Evolutionary conservation across 2,113 vertebrate species (phyloP).

Genomic region (Hymenochirus boettgeri): DNA sequence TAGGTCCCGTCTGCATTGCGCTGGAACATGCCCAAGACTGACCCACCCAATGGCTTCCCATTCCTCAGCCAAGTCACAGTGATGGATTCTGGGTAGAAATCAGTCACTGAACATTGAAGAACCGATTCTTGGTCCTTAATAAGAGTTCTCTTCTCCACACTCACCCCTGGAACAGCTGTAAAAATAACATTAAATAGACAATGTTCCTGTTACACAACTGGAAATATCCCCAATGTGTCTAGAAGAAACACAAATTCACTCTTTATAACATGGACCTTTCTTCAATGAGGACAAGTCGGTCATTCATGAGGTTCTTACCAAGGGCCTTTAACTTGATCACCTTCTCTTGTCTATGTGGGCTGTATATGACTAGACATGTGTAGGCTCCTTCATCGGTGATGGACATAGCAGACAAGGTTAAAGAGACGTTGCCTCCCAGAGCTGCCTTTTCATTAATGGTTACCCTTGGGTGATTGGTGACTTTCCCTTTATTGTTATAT

Average conservation of each 20-base stretch:
- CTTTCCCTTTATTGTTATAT: neutral
- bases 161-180: neutral
- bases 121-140: neutral
- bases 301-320: constrained; percentile 12
- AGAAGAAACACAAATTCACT: too few species aligned
- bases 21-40: neutral
- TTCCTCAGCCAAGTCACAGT: constrained; percentile 11
- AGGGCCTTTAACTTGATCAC: neutral
- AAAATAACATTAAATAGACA: too few species aligned
- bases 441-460: neutral
- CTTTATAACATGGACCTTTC: too few species aligned
- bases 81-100: constrained; percentile 2
- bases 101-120: constrained; percentile 4
- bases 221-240: too few species aligned
- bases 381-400: constrained; percentile 18
- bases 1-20: neutral
- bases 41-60: neutral
- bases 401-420: constrained; percentile 3
- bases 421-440: neutral
- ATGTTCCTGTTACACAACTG: too few species aligned
- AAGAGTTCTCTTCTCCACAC: neutral
- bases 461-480: neutral
- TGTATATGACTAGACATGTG: constrained; percentile 19
- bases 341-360: neutral
- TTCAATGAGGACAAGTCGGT: too few species aligned